Base-by-base conservation (phyloP, 2,113 vertebrate genomes). In the Takifugu bimaculatus region DNA sequence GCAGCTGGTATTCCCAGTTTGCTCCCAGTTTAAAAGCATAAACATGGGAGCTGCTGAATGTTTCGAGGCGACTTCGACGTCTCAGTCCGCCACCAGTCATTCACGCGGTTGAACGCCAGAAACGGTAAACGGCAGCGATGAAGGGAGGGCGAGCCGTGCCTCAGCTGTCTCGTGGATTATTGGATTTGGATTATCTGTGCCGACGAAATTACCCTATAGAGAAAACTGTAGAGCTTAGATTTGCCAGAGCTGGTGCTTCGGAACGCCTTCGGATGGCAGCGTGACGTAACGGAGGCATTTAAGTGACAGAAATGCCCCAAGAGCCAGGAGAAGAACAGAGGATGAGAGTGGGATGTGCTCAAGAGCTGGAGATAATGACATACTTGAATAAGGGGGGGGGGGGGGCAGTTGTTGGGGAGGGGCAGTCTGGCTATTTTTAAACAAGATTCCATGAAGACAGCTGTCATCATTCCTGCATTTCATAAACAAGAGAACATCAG, bases 361-460 rank as follows among this genome's bases (percentile, higher is more conserved):
- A 65, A 61, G 70, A 54, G 68, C 55, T 58, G 64, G 68, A 65
- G 74, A 75, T 79, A 77, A 81, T 65, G 69, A 53, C 26, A 62
- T 11, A 52, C 39, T 56, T 39, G 35, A 35, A 35, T 6, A 10
- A 15, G 53, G 58, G 28, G 45, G 28, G 39, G 45, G 52, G 27
- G 43, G 58, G 32, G 47, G 50, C 53, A 56, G 64, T 13, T 13
- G 57, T 57, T 32, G 61, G 61, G 54, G 29, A 45, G 58, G 57
- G 52, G 53, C 48, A 68, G 35, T 63, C 54, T 42, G 57, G 75
- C 75, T 88, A 89, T 90, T 87, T 88, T 79, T 86, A 85, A 62
- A 71, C 50, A 7, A 55, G 75, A 87, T 81, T 77, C 77, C 78
- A 74, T 60, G 26, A 74, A 73, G 80, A 85, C 89, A 90, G 87